Conservation (phyloP, 2,888 invertebrate species). For the Ferrisia virgata region DNA sequence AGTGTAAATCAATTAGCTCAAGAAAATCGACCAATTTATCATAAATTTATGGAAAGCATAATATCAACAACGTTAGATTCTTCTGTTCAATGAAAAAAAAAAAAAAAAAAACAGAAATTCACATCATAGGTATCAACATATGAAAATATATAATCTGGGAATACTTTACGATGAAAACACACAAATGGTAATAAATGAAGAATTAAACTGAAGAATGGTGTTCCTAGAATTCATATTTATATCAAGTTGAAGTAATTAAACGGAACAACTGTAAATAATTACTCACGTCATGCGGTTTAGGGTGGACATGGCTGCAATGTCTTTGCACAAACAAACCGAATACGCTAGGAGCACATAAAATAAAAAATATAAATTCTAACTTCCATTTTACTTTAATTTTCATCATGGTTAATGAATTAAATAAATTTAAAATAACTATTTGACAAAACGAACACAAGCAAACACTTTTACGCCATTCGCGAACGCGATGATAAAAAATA, state of each 20-base stretch:
- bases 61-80: background rate
- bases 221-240: background rate
- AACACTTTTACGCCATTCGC: background rate
- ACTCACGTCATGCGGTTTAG: conserved; percentile 52
- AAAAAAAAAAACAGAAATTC: no score
- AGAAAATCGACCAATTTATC: background rate
- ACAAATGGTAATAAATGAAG: background rate
- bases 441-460: background rate
- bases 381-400: conserved; percentile 49
- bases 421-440: conserved; percentile 7
- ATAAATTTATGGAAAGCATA: background rate
- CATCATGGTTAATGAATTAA: conserved; percentile 21
- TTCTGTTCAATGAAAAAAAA: no score
- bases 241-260: background rate
- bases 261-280: conserved; percentile 64
- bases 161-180: background rate
- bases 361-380: conserved; percentile 48
- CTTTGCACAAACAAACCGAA: conserved; percentile 50
- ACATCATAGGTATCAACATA: background rate
- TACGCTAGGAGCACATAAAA: conserved; percentile 47
- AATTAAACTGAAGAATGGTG: background rate
- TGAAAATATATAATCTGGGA: background rate
- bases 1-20: background rate
- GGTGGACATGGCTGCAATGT: conserved; percentile 52
- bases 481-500: conserved; percentile 25